Evolutionary conservation across 2,888 invertebrate species (phyloP), one percentile per base, ranked within the genome.

Genomic region (Terebella lapidaria): DNA sequence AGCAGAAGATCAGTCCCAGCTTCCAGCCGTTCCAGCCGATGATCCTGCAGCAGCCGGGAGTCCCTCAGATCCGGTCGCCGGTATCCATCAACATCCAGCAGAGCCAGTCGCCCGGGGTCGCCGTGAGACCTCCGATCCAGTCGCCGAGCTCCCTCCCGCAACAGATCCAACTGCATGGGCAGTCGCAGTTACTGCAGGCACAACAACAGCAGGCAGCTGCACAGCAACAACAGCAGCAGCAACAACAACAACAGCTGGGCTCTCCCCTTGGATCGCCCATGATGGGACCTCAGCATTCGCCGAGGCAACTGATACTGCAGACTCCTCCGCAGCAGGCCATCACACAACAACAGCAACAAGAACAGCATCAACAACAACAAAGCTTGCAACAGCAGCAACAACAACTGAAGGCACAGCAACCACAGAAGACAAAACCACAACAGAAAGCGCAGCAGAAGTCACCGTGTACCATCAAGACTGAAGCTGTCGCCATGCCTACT

Each of bases 161-260:
- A 3, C 47, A 51, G 20, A 56, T 51, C 18, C 60, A 60, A 25
- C 56, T 29, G n/a, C 60, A 60, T 26, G 26, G 24, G 18, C 56
- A 45, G 29, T 53, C 28, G 20, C 47, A 49, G 24, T 56, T 56
- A 25, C 56, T 29, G n/a, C 60, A 60, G 25, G 26, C 53, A 5
- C 53, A 24, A 53, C 26, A 10, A 15, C 53, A 27, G 10, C 28
- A 5, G 4, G 4, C 10, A 20, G 5, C 22, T 46, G n/a, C 42
- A 56, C 56, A 18, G 24, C 56, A 42, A 53, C 53, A 53, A 28
- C 53, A 53, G 53, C 26, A 27, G 28, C 53, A 53, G 53, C 53
- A 25, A 22, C 53, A 53, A 22, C 29, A 28, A 15, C 53, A 53
- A 15, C 15, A 27, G 53, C 27, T 18, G 53, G 4, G 4, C n/a